These are phyloP conservation scores for Proteles cristata DNA, from an alignment of 2,113 vertebrate species.

Conservation along the genomic window DNA sequence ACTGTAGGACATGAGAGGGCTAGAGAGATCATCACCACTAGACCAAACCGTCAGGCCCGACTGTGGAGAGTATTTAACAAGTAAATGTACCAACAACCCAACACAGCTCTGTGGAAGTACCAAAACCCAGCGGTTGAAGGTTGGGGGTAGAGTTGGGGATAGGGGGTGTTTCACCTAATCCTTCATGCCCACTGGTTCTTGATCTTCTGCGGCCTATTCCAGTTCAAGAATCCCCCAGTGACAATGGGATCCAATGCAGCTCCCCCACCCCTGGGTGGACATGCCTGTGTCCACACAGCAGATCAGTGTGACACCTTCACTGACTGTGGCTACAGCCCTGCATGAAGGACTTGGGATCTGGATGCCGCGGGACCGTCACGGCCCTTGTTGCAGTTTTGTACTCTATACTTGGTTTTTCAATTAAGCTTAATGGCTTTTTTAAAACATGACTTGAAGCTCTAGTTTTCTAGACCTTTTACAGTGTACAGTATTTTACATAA, in stretches of 20 bases:
- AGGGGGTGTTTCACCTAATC: background rate
- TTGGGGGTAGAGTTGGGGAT: background rate
- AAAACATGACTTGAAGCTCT: constrained; percentile 83
- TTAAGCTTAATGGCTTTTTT: constrained; percentile 75
- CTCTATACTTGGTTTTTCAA: constrained; percentile 75
- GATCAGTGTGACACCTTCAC: background rate
- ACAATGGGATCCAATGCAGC: background rate
- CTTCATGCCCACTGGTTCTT: constrained; percentile 26
- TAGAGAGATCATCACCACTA: background rate
- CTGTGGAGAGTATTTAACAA: constrained; percentile 64
- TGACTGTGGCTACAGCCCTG: background rate
- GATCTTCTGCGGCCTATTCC: constrained; percentile 29
- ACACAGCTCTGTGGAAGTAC: constrained; percentile 60
- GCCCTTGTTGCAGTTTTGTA: constrained; percentile 76
- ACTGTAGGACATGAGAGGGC: constrained; percentile 71
- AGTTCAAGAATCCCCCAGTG: constrained; percentile 14
- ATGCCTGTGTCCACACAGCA: constrained; percentile 17
- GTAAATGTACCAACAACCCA: constrained; percentile 53
- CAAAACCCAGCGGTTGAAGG: constrained; percentile 33
- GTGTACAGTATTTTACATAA: constrained; percentile 84
- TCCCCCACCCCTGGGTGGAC: background rate
- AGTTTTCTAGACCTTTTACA: constrained; percentile 85
- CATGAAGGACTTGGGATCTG: constrained; percentile 44
- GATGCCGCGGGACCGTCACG: background rate
- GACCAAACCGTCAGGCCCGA: constrained; percentile 49